Percentiles rank a stretch among this genome's conserved stretches.
Evolutionary conservation across 2,113 vertebrate genomes (phyloP).

Genomic region (Ochotona curzoniae): DNA sequence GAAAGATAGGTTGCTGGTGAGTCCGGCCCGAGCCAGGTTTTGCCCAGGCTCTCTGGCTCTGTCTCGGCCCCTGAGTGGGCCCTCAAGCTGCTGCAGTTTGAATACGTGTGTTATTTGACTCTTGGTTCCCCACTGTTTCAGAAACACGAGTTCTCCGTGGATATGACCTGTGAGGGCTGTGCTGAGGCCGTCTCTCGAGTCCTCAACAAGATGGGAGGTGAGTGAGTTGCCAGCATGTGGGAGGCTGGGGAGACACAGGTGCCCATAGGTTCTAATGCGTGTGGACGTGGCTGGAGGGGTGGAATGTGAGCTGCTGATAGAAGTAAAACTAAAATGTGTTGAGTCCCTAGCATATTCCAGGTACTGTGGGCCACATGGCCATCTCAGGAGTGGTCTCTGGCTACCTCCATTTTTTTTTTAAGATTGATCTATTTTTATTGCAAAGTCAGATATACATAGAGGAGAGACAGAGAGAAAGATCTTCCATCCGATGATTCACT

Average conservation of each 20-base stretch:
- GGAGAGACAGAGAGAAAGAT: no score
- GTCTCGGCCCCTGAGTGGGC: neutral
- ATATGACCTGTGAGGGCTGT: constrained; percentile 97
- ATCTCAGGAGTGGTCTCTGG: neutral
- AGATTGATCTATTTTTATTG: no score
- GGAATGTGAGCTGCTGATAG: neutral
- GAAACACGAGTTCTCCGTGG: constrained; percentile 97
- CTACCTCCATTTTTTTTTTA: neutral
- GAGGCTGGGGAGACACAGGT: neutral
- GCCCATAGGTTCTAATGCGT: neutral
- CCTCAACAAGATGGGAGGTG: constrained; percentile 92
- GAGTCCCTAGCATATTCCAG: neutral
- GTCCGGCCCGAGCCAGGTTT: no score
- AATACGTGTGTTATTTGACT: neutral
- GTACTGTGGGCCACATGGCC: neutral
- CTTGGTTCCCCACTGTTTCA: constrained; percentile 71
- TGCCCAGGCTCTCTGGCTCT: neutral
- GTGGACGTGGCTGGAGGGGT: neutral
- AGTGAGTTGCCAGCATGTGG: constrained; percentile 65
- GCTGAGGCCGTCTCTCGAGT: constrained; percentile 92
- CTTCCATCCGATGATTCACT: no score
- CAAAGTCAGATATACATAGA: no score
- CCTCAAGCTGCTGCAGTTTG: neutral
- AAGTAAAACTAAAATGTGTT: neutral
- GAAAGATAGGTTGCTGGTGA: neutral